Evolutionary conservation across 2,888 invertebrate genomes (phyloP).

Genomic region (Dorcus parallelipipedus): DNA sequence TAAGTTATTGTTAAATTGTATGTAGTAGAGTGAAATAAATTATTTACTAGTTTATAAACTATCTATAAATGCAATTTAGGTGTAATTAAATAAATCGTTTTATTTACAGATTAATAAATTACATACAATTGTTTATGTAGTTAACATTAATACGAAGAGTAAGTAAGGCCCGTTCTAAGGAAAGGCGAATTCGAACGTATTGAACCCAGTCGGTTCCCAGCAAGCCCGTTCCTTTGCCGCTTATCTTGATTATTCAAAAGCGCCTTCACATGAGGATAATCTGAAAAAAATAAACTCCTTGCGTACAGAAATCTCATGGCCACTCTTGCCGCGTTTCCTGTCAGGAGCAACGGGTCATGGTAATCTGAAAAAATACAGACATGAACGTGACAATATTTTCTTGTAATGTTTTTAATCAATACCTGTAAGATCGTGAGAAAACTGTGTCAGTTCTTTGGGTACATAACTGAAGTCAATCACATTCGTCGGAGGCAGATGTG

Average conservation of each 20-base stretch:
- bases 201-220: slow-evolving; percentile 60
- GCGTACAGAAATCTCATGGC: slow-evolving; percentile 55
- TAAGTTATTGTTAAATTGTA: too few relatives aligned
- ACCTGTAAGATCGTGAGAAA: slow-evolving; percentile 15
- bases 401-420: background rate
- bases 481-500: slow-evolving; percentile 47
- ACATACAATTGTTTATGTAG: slow-evolving; percentile 7
- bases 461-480: slow-evolving; percentile 32
- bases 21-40: too few relatives aligned
- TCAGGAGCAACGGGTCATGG: slow-evolving; percentile 59
- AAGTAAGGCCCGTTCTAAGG: slow-evolving; percentile 40
- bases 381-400: background rate
- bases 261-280: slow-evolving; percentile 62
- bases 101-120: too few relatives aligned
- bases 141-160: background rate
- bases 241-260: slow-evolving; percentile 60
- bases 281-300: slow-evolving; percentile 61
- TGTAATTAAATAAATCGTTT: too few relatives aligned
- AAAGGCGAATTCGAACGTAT: slow-evolving; percentile 61
- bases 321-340: slow-evolving; percentile 57
- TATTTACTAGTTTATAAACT: too few relatives aligned
- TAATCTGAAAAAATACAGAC: slow-evolving; percentile 35
- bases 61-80: too few relatives aligned
- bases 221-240: slow-evolving; percentile 57
- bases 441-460: slow-evolving; percentile 8